These are phyloP conservation scores for Platichthys stellatus DNA, from an alignment of 2,113 vertebrate genomes.

Conservation along the genomic window DNA sequence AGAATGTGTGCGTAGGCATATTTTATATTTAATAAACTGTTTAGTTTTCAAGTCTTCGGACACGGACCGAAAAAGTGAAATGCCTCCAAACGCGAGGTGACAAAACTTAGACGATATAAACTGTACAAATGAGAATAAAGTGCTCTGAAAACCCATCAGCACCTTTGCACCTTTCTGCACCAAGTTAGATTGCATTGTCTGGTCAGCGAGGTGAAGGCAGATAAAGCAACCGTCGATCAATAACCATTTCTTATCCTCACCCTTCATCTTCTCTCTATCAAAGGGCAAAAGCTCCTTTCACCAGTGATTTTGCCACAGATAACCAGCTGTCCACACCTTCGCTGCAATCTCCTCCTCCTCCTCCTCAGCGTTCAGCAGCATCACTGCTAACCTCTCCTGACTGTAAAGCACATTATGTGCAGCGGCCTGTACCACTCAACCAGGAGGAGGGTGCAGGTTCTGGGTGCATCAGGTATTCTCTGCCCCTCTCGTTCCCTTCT, in stretches of 20 bases:
- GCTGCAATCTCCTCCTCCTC: conserved; percentile 46
- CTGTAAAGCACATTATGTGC: conserved; percentile 33
- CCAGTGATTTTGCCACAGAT: conserved; percentile 74
- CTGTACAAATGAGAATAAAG: conserved; percentile 45
- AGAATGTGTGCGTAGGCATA: too few species aligned
- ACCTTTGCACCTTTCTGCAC: conserved; percentile 62
- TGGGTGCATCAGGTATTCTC: conserved; percentile 25
- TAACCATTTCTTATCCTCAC: conserved; percentile 83
- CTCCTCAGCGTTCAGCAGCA: conserved; percentile 23
- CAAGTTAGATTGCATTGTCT: conserved; percentile 75
- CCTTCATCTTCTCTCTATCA: conserved; percentile 83
- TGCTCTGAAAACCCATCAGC: conserved; percentile 64
- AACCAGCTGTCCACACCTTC: conserved; percentile 68
- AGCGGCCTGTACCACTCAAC: neutral
- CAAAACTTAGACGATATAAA: conserved; percentile 27
- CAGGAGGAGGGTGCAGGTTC: conserved; percentile 10
- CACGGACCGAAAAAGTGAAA: neutral
- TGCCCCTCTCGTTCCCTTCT: neutral
- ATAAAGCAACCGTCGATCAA: conserved; percentile 82
- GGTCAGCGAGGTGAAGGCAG: conserved; percentile 73
- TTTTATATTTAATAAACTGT: neutral
- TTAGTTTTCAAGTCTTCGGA: neutral
- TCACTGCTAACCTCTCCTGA: conserved; percentile 39
- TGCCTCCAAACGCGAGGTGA: conserved; percentile 32
- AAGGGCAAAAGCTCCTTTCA: conserved; percentile 76